phyloP scores from a whole-genome alignment of 2,797 vertebrate species.

The Acanthopagrus latus region DNA sequence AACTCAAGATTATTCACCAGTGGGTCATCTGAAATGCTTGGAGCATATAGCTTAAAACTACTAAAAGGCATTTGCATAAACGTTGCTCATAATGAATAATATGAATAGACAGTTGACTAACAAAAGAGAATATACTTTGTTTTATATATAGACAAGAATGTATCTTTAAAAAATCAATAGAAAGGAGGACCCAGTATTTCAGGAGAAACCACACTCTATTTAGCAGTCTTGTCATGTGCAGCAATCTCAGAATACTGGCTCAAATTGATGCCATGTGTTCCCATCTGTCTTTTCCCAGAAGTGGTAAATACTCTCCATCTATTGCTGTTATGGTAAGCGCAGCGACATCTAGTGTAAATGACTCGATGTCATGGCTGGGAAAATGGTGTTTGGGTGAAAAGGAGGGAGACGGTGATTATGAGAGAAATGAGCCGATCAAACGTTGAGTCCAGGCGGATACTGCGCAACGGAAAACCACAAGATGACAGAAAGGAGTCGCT shows the following conservation, averaged over 20 bases:
- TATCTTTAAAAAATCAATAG: conserved; percentile 24
- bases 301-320: conserved; percentile 53
- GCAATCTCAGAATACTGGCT: conserved; percentile 64
- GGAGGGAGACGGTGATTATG: conserved; percentile 38
- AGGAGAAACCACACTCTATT: conserved; percentile 60
- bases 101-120: conserved; percentile 11
- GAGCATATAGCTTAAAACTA: not conserved
- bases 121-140: not conserved
- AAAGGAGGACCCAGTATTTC: conserved; percentile 41
- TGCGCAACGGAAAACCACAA: conserved; percentile 67
- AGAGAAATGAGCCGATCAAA: conserved; percentile 65
- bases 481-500: conserved; percentile 56
- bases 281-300: conserved; percentile 56
- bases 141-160: conserved; percentile 25
- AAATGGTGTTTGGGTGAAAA: conserved; percentile 45
- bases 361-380: conserved; percentile 31
- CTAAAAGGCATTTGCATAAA: not conserved
- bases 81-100: conserved; percentile 13
- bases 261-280: conserved; percentile 83
- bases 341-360: conserved; percentile 66
- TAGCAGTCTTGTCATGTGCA: conserved; percentile 72
- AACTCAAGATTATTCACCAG: not conserved
- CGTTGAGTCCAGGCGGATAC: conserved; percentile 30
- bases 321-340: conserved; percentile 40
- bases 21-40: not conserved